Conservation (phyloP, 2,113 vertebrate genomes). For the Hippocampus mohnikei region DNA sequence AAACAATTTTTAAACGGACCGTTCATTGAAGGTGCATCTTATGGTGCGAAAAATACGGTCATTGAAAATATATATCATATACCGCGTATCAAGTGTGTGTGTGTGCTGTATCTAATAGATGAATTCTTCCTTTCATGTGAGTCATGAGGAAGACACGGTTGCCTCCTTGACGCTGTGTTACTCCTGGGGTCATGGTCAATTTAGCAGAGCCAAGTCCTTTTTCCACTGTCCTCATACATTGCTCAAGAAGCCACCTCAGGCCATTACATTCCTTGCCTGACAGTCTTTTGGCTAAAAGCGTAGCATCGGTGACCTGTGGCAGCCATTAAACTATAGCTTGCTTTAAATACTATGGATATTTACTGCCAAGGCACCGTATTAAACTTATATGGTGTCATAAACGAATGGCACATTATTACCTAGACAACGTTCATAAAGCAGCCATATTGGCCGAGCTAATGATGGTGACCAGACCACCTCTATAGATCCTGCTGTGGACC, state of each 20-base stretch:
- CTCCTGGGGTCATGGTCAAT: conserved; percentile 42
- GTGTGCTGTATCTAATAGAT: conserved; percentile 7
- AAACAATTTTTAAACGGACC: too few relatives aligned
- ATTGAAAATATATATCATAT: neutral
- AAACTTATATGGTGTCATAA: conserved; percentile 42
- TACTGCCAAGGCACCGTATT: conserved; percentile 45
- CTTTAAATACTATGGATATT: conserved; percentile 39
- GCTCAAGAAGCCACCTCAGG: conserved; percentile 41
- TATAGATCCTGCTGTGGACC: conserved; percentile 10
- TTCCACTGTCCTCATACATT: conserved; percentile 31
- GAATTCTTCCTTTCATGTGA: conserved; percentile 15
- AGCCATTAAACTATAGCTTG: conserved; percentile 44
- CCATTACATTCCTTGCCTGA: conserved; percentile 46
- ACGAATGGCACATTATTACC: conserved; percentile 45
- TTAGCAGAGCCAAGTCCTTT: conserved; percentile 10
- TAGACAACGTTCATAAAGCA: conserved; percentile 20
- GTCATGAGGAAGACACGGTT: conserved; percentile 25
- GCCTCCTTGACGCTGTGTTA: conserved; percentile 32
- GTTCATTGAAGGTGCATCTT: too few relatives aligned
- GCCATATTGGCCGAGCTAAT: conserved; percentile 13
- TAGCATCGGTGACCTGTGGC: conserved; percentile 50
- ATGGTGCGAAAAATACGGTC: too few relatives aligned
- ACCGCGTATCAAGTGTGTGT: neutral
- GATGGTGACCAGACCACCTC: conserved; percentile 7
- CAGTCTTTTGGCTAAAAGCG: conserved; percentile 53